Evolutionary conservation across 2,797 vertebrate genomes (phyloP), one percentile per base, ranked within the genome.

Genomic region (Enteromius argenteus): DNA sequence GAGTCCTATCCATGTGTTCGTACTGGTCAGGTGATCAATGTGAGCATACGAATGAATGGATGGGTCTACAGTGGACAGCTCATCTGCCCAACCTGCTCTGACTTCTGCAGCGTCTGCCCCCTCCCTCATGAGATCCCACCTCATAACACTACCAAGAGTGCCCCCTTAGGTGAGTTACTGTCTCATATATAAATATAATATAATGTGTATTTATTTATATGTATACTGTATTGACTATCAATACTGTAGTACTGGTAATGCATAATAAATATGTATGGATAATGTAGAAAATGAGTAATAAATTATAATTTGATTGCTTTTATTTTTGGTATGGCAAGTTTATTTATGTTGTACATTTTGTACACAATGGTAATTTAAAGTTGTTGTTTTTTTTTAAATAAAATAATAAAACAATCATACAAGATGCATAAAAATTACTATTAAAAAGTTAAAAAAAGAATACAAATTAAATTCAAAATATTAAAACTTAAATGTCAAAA

Each of bases 51-150:
- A 68, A 92, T 96, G 92, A 95, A 93, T 0, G 95, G 93, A 89
- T 99, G 98, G 98, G 91, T 97, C 4, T 97, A 99, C 0, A 91
- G 94, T 14, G 98, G 98, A 9, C 95, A 96, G 80, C 95, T 99
- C 10, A 69, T 98, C 64, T 99, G 98, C 85, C 98, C 98, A 0
- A 87, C 94, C 35, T 99, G 98, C 87, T 84, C 86, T 0, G 95
- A 97, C 90, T 96, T 99, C 92, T 99, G 98, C 69, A 94, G 95
- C 35, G 81, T 91, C 88, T 99, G 98, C 87, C 97, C 97, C 0
- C 96, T 94, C 0, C 97, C 97, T 44, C 93, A 92, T 42, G 95
- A 97, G 86, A 95, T 96, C 75, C 95, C 94, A 0, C 90, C 93
- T 86, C 32, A 89, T 58, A 99, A 98, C 90, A 53, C 94, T 82